Conservation (phyloP, 2,113 vertebrate genomes). For the Heteronetta atricapilla region DNA sequence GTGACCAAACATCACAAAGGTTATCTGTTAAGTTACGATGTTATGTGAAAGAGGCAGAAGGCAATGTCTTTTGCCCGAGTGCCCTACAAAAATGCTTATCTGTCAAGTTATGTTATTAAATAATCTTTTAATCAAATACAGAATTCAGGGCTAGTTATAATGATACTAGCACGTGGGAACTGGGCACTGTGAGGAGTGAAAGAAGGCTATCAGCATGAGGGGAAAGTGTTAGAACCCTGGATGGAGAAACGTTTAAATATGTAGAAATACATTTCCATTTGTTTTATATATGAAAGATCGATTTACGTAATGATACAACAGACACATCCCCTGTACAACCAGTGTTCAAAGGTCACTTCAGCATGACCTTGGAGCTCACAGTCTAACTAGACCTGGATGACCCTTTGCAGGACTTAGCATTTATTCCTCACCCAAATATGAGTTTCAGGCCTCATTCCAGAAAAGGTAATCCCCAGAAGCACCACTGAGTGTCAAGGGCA, state of each 20-base stretch:
- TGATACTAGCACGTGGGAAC: not conserved
- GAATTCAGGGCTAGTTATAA: conserved; percentile 16
- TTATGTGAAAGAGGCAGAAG: not conserved
- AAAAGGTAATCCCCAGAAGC: not conserved
- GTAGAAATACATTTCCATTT: not conserved
- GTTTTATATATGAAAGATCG: not conserved
- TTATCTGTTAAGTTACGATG: conserved; percentile 1
- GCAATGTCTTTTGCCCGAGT: not conserved
- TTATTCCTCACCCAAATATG: not conserved
- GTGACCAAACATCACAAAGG: not conserved
- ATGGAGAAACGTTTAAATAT: not conserved
- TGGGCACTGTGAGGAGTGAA: not conserved
- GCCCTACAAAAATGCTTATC: conserved; percentile 25
- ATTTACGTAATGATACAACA: not conserved
- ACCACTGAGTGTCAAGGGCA: fast-evolving
- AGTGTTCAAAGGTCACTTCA: not conserved
- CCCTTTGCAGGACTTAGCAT: not conserved
- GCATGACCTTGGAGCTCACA: fast-evolving
- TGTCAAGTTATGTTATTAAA: conserved; percentile 60
- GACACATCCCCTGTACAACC: not conserved
- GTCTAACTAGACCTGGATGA: fast-evolving
- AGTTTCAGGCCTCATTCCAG: not conserved
- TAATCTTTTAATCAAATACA: conserved; percentile 69
- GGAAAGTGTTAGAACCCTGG: not conserved
- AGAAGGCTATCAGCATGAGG: conserved; percentile 5